Percentiles rank a stretch among this genome's conserved stretches.
Conservation (phyloP, 2,113 vertebrate species). For the Blennius ocellaris region DNA sequence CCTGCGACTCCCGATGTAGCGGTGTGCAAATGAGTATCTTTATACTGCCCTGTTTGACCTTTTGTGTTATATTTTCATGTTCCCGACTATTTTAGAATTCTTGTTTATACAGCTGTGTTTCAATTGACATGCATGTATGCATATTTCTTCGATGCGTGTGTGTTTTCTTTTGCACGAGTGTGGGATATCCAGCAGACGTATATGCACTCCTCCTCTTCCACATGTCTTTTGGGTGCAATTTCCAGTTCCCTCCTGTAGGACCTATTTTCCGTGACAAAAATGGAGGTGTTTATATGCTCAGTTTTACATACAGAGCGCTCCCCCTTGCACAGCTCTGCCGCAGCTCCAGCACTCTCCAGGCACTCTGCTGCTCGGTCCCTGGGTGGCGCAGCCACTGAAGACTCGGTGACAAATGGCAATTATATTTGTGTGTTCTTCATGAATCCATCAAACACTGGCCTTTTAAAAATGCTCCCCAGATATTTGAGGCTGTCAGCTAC, state of each 20-base stretch:
- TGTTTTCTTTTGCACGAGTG: background rate
- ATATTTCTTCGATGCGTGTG: conserved; percentile 72
- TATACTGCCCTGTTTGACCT: conserved; percentile 73
- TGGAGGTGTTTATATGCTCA: conserved; percentile 81
- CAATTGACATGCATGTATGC: conserved; percentile 74
- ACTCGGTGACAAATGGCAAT: conserved; percentile 88
- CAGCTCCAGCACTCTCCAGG: conserved; percentile 57
- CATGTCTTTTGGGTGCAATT: conserved; percentile 84
- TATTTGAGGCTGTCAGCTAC: conserved; percentile 86
- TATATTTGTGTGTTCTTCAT: conserved; percentile 89
- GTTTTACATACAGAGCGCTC: conserved; percentile 83
- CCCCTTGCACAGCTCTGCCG: conserved; percentile 39
- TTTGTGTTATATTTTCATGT: conserved; percentile 74
- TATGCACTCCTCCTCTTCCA: conserved; percentile 30
- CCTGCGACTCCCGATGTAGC: conserved; percentile 57
- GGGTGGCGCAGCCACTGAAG: conserved; percentile 80
- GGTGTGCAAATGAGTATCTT: conserved; percentile 77
- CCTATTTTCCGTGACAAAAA: conserved; percentile 83
- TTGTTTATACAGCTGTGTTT: conserved; percentile 81
- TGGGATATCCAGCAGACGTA: conserved; percentile 17
- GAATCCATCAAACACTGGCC: conserved; percentile 89
- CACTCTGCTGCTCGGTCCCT: conserved; percentile 67
- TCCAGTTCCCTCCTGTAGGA: conserved; percentile 79
- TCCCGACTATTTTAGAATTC: conserved; percentile 75
- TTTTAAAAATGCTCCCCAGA: conserved; percentile 89